These are phyloP conservation scores for Acanthopagrus latus DNA, from an alignment of 2,797 vertebrate species.

Conservation along the genomic window DNA sequence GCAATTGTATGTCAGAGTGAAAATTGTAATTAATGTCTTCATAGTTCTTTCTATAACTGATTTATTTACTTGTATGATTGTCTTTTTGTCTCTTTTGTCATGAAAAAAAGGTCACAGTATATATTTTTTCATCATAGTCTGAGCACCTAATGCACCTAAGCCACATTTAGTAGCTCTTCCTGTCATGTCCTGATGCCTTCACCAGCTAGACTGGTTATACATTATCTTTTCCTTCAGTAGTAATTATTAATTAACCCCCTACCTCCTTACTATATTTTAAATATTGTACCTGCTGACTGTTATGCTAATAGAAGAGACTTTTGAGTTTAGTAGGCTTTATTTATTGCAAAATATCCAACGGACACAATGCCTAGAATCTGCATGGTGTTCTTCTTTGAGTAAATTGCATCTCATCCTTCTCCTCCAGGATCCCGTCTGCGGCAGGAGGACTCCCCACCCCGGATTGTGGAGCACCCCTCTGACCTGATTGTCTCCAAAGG, in stretches of 20 bases:
- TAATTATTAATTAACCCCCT: constrained; percentile 20
- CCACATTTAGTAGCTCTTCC: neutral
- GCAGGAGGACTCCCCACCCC: constrained; percentile 96
- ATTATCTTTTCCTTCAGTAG: constrained; percentile 3
- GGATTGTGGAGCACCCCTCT: constrained; percentile 98
- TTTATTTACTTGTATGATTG: neutral
- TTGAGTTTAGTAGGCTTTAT: neutral
- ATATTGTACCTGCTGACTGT: neutral
- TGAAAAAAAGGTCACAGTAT: no score
- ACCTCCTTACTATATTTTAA: neutral
- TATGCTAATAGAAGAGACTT: neutral
- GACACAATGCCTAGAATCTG: neutral
- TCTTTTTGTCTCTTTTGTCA: neutral
- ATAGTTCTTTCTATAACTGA: neutral
- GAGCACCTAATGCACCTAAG: neutral
- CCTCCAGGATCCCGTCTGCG: constrained; percentile 95
- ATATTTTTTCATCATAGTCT: neutral
- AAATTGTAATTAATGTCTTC: neutral
- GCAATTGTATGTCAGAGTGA: neutral
- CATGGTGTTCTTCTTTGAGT: neutral
- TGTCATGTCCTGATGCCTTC: constrained; percentile 6
- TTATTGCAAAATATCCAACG: constrained; percentile 9
- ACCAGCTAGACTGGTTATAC: neutral
- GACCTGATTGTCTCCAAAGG: constrained; percentile 99
- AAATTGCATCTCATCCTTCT: constrained; percentile 9